A percentile compares a stretch with the other conserved stretches of the same genome.
These are phyloP conservation scores for Capitella teleta DNA, from an alignment of 1,140 invertebrate species.

Conservation along the genomic window DNA sequence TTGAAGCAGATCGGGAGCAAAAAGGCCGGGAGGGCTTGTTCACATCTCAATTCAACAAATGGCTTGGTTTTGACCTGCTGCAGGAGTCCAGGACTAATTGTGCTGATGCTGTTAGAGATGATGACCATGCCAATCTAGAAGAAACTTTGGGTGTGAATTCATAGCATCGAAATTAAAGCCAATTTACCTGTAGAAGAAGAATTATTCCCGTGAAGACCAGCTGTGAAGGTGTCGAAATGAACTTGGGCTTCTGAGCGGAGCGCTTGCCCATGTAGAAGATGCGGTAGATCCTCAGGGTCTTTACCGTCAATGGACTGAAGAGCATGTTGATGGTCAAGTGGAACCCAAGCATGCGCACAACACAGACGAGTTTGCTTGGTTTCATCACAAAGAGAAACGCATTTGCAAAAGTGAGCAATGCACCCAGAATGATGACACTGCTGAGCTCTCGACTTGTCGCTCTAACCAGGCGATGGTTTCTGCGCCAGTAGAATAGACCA, in stretches of 20 bases:
- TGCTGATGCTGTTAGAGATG: constrained; percentile 74
- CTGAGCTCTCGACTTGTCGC: constrained; percentile 23
- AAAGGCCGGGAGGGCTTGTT: background rate
- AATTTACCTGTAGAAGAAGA: background rate
- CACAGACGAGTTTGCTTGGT: constrained; percentile 46
- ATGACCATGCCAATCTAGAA: constrained; percentile 51
- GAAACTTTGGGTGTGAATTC: background rate
- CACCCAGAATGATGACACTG: constrained; percentile 21
- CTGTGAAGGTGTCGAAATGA: constrained; percentile 1
- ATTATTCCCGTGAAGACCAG: constrained; percentile 1
- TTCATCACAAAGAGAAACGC: constrained; percentile 34
- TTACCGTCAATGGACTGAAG: constrained; percentile 58
- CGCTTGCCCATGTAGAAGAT: constrained; percentile 60
- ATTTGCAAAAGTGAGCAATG: constrained; percentile 16
- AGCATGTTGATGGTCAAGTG: constrained; percentile 54
- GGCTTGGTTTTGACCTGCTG: constrained; percentile 2
- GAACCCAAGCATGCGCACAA: constrained; percentile 48
- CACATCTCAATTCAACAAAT: constrained; percentile 7
- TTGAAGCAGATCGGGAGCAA: constrained; percentile 59
- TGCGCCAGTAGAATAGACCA: constrained; percentile 15
- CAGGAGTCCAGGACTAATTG: constrained; percentile 52
- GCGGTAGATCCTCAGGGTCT: constrained; percentile 58
- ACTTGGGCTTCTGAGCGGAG: background rate
- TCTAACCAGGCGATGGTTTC: constrained; percentile 22
- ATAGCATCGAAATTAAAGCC: background rate